Evolutionary conservation across 2,113 vertebrate species (phyloP), one percentile per base, ranked within the genome.

Genomic region (Symphodus melops): DNA sequence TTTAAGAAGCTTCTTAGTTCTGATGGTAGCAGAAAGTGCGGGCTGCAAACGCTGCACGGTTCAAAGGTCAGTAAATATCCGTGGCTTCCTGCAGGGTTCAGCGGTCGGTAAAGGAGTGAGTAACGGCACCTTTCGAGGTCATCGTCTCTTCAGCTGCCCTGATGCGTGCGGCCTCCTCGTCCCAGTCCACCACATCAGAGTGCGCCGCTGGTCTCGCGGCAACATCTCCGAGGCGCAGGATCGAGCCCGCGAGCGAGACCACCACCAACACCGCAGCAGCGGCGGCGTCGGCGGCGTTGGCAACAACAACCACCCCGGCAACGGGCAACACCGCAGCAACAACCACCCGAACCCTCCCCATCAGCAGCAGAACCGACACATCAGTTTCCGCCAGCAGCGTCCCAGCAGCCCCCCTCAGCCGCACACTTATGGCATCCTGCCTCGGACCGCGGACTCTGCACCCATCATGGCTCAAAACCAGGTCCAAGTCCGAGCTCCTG

Each of bases 161-260:
- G 95, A 96, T 0, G 90, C 70, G 72, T 94, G 92, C 0, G 94
- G 87, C 12, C 89, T 95, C 37, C 95, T 96, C 19, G 69, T 96
- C 2, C 84, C 95, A 0, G 88, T 84, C 79, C 94, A 72, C 39
- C 91, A 90, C 49, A 72, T 94, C 52, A 13, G 11, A 3, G 25
- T 72, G 0, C 88, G 86, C 1, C 85, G 53, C 36, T 87, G 75
- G 66, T 72, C 80, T 0, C 53, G 72, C 36, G 16, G n/a, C 41
- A 46, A 44, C 7, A 57, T 19, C 63, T 14, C 56, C 0, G 78
- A 82, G 0, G 77, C 82, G 2, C 77, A 66, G 0, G 82, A 89
- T 17, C 66, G 64, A 46, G 8, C 1, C 13, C 76, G 67, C 0
- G 75, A 89, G 20, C 62, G 63, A 9, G 55, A 80, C 1, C 64